phyloP scores from a whole-genome alignment of 2,113 vertebrate genomes.

The Takifugu flavidus region DNA sequence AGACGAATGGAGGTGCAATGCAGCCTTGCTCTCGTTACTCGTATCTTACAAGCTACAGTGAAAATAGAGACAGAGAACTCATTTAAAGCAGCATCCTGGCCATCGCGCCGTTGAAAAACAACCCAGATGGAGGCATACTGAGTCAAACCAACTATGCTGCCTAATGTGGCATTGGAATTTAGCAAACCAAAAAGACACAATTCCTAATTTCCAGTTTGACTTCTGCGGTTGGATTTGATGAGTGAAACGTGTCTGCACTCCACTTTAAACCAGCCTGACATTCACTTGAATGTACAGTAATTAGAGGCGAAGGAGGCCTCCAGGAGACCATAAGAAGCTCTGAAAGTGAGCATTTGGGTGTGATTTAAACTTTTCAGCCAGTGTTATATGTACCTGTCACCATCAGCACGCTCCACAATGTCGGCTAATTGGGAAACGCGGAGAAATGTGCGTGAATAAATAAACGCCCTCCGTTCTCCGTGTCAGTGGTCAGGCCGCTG shows the following conservation, averaged over 20 bases:
- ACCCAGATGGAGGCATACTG: neutral
- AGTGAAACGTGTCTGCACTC: conserved; percentile 15
- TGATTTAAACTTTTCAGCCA: conserved; percentile 55
- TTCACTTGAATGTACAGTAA: conserved; percentile 37
- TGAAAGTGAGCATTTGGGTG: conserved; percentile 46
- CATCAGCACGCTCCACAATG: conserved; percentile 50
- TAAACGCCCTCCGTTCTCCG: conserved; percentile 51
- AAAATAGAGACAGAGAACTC: too few species aligned
- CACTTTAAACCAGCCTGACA: conserved; percentile 42
- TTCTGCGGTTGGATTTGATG: conserved; percentile 14
- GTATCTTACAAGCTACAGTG: conserved; percentile 14
- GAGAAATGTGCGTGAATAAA: conserved; percentile 56
- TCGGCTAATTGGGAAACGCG: conserved; percentile 50
- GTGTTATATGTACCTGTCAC: conserved; percentile 64
- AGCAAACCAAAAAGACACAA: conserved; percentile 25
- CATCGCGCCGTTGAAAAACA: neutral
- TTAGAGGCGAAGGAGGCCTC: conserved; percentile 47
- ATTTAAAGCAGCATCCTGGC: neutral
- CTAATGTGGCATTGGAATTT: neutral
- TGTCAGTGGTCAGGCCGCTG: conserved; percentile 28
- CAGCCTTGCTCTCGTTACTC: too few species aligned
- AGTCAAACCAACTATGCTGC: conserved; percentile 1
- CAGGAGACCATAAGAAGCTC: conserved; percentile 23
- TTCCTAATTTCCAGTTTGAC: conserved; percentile 14
- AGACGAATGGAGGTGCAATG: too few species aligned